Base-by-base conservation (phyloP, 1,140 invertebrate species). In the Aphis gossypii region DNA sequence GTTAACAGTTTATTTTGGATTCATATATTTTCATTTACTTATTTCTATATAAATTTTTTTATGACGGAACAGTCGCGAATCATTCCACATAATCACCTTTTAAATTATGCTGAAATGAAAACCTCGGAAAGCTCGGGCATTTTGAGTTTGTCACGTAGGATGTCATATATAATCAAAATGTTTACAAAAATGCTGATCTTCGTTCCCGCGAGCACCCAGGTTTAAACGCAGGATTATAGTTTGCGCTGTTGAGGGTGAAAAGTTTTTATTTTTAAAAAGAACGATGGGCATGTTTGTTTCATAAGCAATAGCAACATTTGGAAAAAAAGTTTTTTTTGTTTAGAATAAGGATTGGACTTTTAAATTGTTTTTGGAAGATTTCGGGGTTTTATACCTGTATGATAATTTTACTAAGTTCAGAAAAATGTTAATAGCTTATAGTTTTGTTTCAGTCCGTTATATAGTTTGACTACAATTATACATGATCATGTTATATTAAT, bases 151-250 rank as follows among this genome's bases (percentile, higher is more conserved):
- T 92, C 90, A 92, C 90, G 90, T 92, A 92, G 76, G 11, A 92
- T 35, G 90, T 92, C 90, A 92, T 92, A 35, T 92, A 92, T 92
- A 92, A 92, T 92, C 90, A 92, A 92, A 92, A 92, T 92, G 90
- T 92, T 92, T 92, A 83, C 90, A 92, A 92, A 92, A 92, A 92
- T 92, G 90, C 90, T 92, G 90, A 92, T 92, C 90, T 92, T 92
- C 46, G 90, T 83, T 92, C 44, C 35, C 38, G 68, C 48, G 68
- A 92, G 68, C 68, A 83, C 44, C 46, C 76, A 83, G 90, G 68
- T 48, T 92, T 92, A 83, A 92, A 92, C 23, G 68, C 46, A 76
- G 90, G 90, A 92, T 92, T 92, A 92, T 92, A 44, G 90, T 83
- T 92, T 46, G 89, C 41, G 56, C 21, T 30, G 38, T 68, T n/a